Percentiles rank a stretch among this genome's conserved stretches.
phyloP scores from a whole-genome alignment of 2,113 vertebrate species.

The Macrotis lagotis region DNA sequence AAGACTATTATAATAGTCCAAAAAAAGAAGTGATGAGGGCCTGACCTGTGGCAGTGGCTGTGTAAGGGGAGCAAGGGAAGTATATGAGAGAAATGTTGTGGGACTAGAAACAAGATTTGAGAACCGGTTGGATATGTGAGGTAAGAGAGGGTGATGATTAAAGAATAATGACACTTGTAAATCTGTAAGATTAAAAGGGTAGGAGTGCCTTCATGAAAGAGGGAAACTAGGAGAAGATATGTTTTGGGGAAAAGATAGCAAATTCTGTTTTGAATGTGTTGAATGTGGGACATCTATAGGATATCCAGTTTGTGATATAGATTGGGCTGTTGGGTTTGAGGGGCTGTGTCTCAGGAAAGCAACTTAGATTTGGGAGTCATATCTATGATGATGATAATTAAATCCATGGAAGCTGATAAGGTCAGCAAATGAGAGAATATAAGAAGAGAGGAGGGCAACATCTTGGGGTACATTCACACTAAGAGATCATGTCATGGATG shows the following conservation, averaged over 20 bases:
- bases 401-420: too few relatives aligned
- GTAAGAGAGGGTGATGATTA: not conserved
- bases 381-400: too few relatives aligned
- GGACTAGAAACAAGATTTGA: not conserved
- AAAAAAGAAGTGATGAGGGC: not conserved
- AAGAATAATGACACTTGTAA: not conserved
- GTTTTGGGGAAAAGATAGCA: not conserved
- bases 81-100: not conserved
- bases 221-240: not conserved
- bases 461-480: too few relatives aligned
- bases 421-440: too few relatives aligned
- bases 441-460: too few relatives aligned
- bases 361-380: too few relatives aligned
- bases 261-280: not conserved
- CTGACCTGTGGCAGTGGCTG: not conserved
- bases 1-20: not conserved
- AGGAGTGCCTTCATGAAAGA: not conserved
- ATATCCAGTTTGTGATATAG: too few relatives aligned
- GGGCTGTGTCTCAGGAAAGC: too few relatives aligned
- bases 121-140: not conserved
- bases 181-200: not conserved
- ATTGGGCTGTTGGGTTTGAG: too few relatives aligned
- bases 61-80: not conserved
- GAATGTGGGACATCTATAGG: not conserved
- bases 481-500: too few relatives aligned